Conservation (phyloP, 1,140 invertebrate genomes). For the Cydia fagiglandana region DNA sequence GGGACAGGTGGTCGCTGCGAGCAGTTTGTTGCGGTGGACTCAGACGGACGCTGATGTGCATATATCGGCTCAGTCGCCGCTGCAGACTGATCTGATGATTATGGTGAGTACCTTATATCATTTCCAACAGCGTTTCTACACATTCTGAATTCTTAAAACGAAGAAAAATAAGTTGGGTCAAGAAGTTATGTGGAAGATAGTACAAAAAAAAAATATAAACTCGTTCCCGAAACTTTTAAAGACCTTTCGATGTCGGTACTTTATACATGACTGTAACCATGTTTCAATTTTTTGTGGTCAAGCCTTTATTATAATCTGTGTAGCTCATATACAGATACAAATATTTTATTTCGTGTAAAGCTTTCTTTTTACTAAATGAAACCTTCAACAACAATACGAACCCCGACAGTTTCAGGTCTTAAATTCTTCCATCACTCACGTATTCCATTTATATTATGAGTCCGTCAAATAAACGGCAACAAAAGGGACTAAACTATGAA, state of each 20-base stretch:
- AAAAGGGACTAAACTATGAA: conserved; percentile 54
- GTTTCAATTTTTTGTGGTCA: too few species aligned
- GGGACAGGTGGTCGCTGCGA: conserved; percentile 60
- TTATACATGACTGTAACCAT: too few species aligned
- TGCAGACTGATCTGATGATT: conserved; percentile 70
- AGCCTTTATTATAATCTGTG: too few species aligned
- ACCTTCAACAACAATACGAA: not conserved
- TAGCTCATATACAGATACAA: too few species aligned
- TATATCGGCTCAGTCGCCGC: conserved; percentile 56
- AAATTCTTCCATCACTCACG: not conserved
- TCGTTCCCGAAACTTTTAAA: too few species aligned
- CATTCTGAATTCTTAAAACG: too few species aligned
- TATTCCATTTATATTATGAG: conserved; percentile 18
- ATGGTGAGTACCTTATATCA: conserved; percentile 53
- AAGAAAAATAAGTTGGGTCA: too few species aligned
- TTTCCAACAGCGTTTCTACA: too few species aligned
- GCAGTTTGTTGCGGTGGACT: conserved; percentile 59
- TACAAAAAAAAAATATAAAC: too few species aligned
- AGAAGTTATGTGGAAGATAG: too few species aligned
- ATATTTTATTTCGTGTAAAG: not conserved
- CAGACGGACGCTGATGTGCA: conserved; percentile 60
- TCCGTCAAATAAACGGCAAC: conserved; percentile 40
- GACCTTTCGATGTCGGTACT: too few species aligned
- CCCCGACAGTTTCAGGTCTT: conserved; percentile 31
- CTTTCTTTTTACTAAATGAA: not conserved